Percentiles rank a stretch among this genome's conserved stretches.
Conservation (phyloP, 2,113 vertebrate species). For the Phocoena sinus region DNA sequence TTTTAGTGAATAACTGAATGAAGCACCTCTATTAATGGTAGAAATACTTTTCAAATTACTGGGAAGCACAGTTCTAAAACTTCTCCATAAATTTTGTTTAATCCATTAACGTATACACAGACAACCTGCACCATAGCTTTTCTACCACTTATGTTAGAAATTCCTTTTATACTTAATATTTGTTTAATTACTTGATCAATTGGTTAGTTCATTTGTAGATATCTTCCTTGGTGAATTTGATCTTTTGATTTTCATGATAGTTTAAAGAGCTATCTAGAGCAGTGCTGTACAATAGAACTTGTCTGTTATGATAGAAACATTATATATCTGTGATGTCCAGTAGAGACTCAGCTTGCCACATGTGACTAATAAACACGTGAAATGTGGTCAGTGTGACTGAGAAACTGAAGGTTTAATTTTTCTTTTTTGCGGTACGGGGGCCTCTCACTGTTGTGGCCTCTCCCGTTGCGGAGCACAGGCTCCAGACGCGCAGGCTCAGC, state of each 20-base stretch:
- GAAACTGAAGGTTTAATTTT: not conserved
- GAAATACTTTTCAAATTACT: conserved; percentile 21
- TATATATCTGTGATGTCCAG: not conserved
- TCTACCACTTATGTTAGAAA: not conserved
- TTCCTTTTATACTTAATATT: conserved; percentile 10
- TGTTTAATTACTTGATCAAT: not conserved
- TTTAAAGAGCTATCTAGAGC: not conserved
- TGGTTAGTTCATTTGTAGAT: not conserved
- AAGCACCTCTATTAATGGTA: not conserved
- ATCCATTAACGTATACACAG: not conserved
- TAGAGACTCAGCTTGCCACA: not conserved
- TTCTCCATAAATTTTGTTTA: conserved; percentile 18
- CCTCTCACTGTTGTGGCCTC: no score
- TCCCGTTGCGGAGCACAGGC: no score
- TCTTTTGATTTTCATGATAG: not conserved
- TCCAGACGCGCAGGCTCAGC: no score
- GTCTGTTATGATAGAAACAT: not conserved
- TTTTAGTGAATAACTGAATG: conserved; percentile 6
- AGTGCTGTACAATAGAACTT: not conserved
- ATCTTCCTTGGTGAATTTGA: not conserved
- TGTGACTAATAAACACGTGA: not conserved
- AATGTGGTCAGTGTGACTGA: not conserved
- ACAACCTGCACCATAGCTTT: not conserved
- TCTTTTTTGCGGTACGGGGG: no score
- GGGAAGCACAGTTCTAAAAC: conserved; percentile 26